Evolutionary conservation across 2,888 invertebrate genomes (phyloP).

Genomic region (Drosophila paranaensis): DNA sequence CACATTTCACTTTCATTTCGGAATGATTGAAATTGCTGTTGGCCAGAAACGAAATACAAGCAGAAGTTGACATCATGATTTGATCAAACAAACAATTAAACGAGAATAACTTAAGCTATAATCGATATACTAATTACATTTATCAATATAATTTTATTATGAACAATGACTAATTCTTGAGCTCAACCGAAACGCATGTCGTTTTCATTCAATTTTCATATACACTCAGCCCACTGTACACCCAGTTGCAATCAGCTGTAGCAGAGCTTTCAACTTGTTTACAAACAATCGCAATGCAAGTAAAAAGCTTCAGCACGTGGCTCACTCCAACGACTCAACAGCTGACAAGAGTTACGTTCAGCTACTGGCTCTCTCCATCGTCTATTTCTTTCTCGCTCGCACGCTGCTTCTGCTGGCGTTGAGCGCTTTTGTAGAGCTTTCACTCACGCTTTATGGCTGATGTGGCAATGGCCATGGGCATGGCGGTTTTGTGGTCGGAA

Average conservation of each 20-base stretch:
- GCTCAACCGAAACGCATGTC: neutral
- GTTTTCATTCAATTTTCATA: neutral
- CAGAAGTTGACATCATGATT: neutral
- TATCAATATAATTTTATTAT: neutral
- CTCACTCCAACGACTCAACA: constrained; percentile 13
- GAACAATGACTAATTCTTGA: neutral
- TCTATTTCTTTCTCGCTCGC: neutral
- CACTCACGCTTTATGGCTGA: constrained; percentile 30
- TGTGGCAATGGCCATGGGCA: constrained; percentile 44
- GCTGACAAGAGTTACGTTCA: constrained; percentile 26
- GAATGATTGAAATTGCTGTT: neutral
- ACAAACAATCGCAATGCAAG: constrained; percentile 54
- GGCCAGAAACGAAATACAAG: neutral
- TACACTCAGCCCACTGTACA: constrained; percentile 45
- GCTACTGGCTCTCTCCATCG: neutral
- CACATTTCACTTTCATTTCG: constrained; percentile 45
- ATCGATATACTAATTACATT: neutral
- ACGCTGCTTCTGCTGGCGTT: constrained; percentile 25
- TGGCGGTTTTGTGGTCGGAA: constrained; percentile 41
- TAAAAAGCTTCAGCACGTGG: constrained; percentile 56
- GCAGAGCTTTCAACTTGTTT: constrained; percentile 67
- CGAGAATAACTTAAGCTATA: neutral
- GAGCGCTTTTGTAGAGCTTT: constrained; percentile 48
- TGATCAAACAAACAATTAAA: neutral
- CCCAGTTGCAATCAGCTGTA: constrained; percentile 53